A percentile compares a stretch with the other conserved stretches of the same genome.
Evolutionary conservation across 1,140 invertebrate species (phyloP).

Genomic region (Temnothorax longispinosus): DNA sequence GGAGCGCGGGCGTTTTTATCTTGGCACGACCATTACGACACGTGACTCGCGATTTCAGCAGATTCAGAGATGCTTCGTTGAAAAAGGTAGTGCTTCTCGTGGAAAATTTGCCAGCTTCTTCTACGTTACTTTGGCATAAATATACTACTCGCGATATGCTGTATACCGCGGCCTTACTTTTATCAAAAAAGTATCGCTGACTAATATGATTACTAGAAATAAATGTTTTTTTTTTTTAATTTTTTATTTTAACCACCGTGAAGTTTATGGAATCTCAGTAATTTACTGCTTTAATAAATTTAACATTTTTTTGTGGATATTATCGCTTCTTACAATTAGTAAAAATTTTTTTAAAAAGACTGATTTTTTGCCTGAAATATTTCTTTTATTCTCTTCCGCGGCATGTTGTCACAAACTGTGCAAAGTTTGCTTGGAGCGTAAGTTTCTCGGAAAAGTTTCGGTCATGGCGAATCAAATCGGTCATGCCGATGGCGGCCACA

Average conservation of each 20-base stretch:
- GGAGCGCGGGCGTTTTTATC: slow-evolving; percentile 70
- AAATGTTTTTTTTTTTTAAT: background rate
- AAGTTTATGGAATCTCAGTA: background rate
- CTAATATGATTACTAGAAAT: slow-evolving; percentile 16
- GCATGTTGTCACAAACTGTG: slow-evolving; percentile 1
- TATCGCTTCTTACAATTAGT: background rate
- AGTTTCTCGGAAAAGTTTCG: slow-evolving; percentile 69
- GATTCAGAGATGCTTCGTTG: slow-evolving; percentile 6
- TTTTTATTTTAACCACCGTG: background rate
- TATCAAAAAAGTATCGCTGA: background rate
- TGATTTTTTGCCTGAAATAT: too few species aligned
- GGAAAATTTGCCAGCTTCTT: slow-evolving; percentile 44
- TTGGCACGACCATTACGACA: slow-evolving; percentile 68
- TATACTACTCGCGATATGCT: background rate
- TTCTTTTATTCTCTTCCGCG: background rate
- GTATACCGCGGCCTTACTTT: background rate
- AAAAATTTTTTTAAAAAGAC: background rate
- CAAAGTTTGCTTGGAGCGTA: background rate
- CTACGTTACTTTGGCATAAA: slow-evolving; percentile 12
- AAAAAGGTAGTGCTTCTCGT: slow-evolving; percentile 7
- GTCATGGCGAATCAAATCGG: slow-evolving; percentile 73
- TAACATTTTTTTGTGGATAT: background rate
- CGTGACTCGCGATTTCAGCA: slow-evolving; percentile 63
- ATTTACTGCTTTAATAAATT: background rate
- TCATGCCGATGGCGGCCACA: slow-evolving; percentile 52